Conservation (phyloP, 1,140 invertebrate genomes). For the Campodea augens region DNA sequence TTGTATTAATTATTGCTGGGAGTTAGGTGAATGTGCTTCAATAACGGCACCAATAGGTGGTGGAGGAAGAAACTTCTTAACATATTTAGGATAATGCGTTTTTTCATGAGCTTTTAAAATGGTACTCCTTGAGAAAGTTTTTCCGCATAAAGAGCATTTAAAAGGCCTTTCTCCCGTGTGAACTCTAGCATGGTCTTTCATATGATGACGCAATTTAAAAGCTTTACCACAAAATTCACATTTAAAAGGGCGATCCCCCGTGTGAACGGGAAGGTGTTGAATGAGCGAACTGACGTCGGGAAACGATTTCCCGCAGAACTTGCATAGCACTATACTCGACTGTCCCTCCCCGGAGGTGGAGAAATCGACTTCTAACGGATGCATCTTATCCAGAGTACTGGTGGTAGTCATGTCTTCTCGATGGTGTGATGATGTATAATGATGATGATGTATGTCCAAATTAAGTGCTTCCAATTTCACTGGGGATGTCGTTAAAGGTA, state of each 20-base stretch:
- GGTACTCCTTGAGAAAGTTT: slow-evolving; percentile 71
- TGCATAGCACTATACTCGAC: slow-evolving; percentile 51
- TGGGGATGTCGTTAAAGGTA: slow-evolving; percentile 19
- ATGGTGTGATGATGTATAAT: no score
- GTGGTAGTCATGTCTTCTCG: slow-evolving; percentile 13
- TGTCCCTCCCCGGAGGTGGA: slow-evolving; percentile 10
- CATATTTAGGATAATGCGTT: slow-evolving; percentile 75
- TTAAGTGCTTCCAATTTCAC: slow-evolving; percentile 8
- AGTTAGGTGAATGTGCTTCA: neutral
- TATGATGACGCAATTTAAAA: slow-evolving; percentile 73
- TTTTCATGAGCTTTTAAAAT: slow-evolving; percentile 81
- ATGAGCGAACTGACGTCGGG: slow-evolving; percentile 69
- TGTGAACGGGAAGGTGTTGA: slow-evolving; percentile 66
- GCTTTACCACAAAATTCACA: slow-evolving; percentile 80
- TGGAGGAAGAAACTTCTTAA: slow-evolving; percentile 63
- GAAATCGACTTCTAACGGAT: slow-evolving; percentile 24
- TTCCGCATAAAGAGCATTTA: slow-evolving; percentile 66
- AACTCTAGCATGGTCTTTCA: slow-evolving; percentile 81
- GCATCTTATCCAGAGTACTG: slow-evolving; percentile 29
- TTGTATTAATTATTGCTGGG: slow-evolving; percentile 1
- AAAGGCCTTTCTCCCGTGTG: slow-evolving; percentile 79
- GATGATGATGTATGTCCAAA: no score
- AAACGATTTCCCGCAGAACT: slow-evolving; percentile 76
- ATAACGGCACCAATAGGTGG: slow-evolving; percentile 46
- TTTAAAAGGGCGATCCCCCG: slow-evolving; percentile 70